These are phyloP conservation scores for Sminthurinus aureus DNA, from an alignment of 2,888 invertebrate genomes.

Conservation along the genomic window DNA sequence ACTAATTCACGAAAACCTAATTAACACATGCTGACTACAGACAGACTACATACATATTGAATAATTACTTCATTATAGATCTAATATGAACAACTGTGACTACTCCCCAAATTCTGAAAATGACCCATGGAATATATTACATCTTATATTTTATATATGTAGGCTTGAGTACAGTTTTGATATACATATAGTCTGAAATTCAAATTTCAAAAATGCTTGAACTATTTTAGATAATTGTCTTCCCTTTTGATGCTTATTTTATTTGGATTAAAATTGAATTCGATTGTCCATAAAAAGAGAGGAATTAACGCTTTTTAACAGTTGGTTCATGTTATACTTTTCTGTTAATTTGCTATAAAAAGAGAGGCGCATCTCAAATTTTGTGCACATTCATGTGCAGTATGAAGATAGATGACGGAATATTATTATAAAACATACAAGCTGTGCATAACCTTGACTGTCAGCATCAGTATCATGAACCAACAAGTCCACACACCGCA, in stretches of 20 bases:
- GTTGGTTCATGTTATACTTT: background rate
- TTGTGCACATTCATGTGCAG: background rate
- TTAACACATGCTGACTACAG: background rate
- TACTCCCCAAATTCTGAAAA: background rate
- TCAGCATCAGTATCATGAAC: background rate
- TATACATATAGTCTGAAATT: too few species aligned
- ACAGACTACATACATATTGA: background rate
- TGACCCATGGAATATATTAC: background rate
- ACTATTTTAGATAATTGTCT: background rate
- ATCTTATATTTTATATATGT: too few species aligned
- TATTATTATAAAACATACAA: background rate
- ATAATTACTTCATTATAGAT: background rate
- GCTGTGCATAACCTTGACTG: constrained; percentile 9
- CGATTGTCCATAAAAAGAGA: background rate
- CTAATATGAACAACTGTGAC: background rate
- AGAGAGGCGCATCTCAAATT: background rate
- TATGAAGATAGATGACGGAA: background rate
- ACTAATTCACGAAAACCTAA: background rate
- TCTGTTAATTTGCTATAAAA: background rate
- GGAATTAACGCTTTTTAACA: background rate
- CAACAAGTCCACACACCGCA: background rate
- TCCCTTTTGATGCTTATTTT: background rate
- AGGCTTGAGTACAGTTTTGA: too few species aligned
- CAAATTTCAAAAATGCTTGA: too few species aligned
- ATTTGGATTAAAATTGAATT: background rate